Base-by-base conservation (phyloP, 2,797 vertebrate species). In the Eulemur mongoz region DNA sequence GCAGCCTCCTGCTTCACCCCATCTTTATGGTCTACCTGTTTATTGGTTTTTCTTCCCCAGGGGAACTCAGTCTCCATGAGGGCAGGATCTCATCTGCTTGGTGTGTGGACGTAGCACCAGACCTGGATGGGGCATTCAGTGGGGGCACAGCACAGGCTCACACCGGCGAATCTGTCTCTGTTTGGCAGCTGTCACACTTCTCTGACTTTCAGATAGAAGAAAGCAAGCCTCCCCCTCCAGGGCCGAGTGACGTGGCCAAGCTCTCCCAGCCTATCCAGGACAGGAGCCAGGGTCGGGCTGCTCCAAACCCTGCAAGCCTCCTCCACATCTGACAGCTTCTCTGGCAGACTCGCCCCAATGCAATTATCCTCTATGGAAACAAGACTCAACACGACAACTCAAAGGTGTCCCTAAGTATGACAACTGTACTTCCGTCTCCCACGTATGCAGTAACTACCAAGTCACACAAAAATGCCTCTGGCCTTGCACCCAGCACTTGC, bases 161-260 rank as follows among this genome's bases (percentile, higher is more conserved):
- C 2, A 3, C 1, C 2, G 22, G 32, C 4, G 22, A 30, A 0
- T 70, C 25, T 43, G 14, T 25, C 78, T 25, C 40, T 17, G 10
- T 25, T 35, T 70, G 61, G 85, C 17, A 82, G 79, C 30, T 22
- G 35, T 73, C 52, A 45, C 40, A 38, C 38, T 43, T 27, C 91
- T 70, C 52, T 50, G 50, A 92, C 52, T 38, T 91, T 18, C 15
- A 78, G 13, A 78, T 22, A 54, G 75, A 50, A 90, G 57, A 38
- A 59, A 23, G 5, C 7, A 18, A 80, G 6, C 54, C 48, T 89
- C 22, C 9, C 14, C 40, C 3, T 57, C 4, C 22, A 25, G 1
- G 20, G 40, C 4, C 57, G 4, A 25, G 4, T 52, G 30, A 30
- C 6, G 5, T 70, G 79, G 32, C 40, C 10, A 48, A 78, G 45